A percentile compares a stretch with the other conserved stretches of the same genome.
These are phyloP conservation scores for Gymnobelideus leadbeateri DNA, from an alignment of 2,113 vertebrate species.

Conservation along the genomic window DNA sequence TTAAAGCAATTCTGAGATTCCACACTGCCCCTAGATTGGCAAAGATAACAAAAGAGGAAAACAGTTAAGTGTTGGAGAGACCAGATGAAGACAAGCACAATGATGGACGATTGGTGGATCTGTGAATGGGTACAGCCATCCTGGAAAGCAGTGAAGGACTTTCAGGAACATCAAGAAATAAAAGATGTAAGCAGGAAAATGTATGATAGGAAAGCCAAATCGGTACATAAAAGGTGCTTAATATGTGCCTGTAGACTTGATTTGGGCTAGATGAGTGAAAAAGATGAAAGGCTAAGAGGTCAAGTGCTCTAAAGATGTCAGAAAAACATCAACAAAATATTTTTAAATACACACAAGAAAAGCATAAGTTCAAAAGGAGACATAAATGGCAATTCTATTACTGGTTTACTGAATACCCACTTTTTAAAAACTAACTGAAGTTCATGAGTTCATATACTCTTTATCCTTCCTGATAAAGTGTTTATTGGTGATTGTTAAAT, in stretches of 20 bases:
- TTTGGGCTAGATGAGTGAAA: conserved; percentile 10
- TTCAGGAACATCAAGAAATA: not conserved
- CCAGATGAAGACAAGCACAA: not conserved
- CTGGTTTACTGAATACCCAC: not conserved
- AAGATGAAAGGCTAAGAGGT: not conserved
- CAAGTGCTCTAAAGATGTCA: not conserved
- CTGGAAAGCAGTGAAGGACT: not conserved
- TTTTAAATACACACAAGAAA: not conserved
- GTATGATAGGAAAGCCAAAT: not conserved
- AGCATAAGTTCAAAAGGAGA: not conserved
- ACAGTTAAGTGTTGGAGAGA: not conserved
- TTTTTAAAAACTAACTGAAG: not conserved
- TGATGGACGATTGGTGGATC: not conserved
- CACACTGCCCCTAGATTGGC: not conserved
- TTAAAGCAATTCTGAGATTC: not conserved
- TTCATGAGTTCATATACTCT: not conserved
- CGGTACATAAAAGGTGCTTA: not conserved
- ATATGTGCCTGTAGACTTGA: not conserved
- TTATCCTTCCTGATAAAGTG: not conserved
- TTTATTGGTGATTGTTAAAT: not conserved
- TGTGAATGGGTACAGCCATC: not conserved
- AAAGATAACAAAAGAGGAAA: not conserved
- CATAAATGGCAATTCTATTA: not conserved
- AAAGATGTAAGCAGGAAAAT: not conserved
- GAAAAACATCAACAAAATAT: not conserved